A percentile compares a stretch with the other conserved stretches of the same genome.
Evolutionary conservation across 2,888 invertebrate species (phyloP).

Genomic region (Ophioninae sp.): DNA sequence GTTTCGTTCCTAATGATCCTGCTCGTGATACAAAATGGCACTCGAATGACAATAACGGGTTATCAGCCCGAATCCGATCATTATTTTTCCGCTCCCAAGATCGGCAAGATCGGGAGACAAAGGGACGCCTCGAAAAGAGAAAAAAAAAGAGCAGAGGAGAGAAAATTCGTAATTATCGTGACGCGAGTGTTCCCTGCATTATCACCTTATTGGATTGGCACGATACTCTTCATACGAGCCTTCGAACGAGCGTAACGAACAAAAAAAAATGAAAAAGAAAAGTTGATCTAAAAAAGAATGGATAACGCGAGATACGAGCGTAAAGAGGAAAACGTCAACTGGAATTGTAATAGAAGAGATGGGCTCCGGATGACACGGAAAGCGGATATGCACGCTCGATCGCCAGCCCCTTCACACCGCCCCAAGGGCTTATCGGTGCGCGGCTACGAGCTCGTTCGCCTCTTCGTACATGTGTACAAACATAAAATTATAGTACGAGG

Average conservation of each 20-base stretch:
- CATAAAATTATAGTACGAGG: background rate
- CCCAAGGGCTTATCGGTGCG: conserved; percentile 38
- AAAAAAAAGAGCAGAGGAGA: background rate
- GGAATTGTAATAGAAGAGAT: background rate
- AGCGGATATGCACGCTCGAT: background rate
- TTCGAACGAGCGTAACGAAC: too few species aligned
- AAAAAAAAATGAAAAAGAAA: background rate
- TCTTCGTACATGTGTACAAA: conserved; percentile 36
- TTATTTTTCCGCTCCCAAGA: background rate
- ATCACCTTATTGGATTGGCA: conserved; percentile 58
- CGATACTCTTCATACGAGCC: conserved; percentile 19
- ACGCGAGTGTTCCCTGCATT: conserved; percentile 24
- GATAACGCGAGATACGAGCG: background rate
- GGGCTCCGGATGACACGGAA: conserved; percentile 8
- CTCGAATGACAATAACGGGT: conserved; percentile 16
- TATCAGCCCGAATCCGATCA: background rate
- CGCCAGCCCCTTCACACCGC: background rate
- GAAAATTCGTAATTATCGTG: conserved; percentile 5
- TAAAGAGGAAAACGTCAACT: background rate
- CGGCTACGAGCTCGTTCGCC: conserved; percentile 8
- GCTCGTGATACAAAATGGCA: background rate
- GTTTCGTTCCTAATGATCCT: background rate
- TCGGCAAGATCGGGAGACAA: background rate
- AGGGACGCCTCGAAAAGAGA: background rate
- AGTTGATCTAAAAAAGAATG: background rate